A percentile compares a stretch with the other conserved stretches of the same genome.
These are phyloP conservation scores for Pyrgilauda ruficollis DNA, from an alignment of 2,113 vertebrate species.

Conservation along the genomic window DNA sequence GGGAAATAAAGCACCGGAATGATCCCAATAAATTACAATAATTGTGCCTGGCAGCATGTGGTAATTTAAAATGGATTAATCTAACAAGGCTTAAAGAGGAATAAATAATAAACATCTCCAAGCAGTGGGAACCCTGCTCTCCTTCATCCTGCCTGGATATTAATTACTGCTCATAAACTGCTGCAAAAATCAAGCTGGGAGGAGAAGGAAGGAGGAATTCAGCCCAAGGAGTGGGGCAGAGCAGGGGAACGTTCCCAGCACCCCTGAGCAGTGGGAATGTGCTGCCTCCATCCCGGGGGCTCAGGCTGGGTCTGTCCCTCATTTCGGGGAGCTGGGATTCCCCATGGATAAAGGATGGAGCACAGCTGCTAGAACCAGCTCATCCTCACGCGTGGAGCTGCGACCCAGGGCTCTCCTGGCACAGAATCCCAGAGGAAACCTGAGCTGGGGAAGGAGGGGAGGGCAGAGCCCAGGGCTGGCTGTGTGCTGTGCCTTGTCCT, in stretches of 20 bases:
- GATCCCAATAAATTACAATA: constrained; percentile 45
- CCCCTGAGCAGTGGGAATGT: not conserved
- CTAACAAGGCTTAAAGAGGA: constrained; percentile 30
- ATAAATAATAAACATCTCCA: constrained; percentile 53
- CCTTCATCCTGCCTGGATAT: not conserved
- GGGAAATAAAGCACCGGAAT: not conserved
- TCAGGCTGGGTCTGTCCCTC: not conserved
- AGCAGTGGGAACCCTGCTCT: not conserved
- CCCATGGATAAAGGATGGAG: too few species aligned
- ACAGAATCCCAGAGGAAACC: too few species aligned
- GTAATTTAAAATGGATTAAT: constrained; percentile 49
- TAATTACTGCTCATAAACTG: not conserved
- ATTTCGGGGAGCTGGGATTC: not conserved
- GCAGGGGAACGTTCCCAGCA: not conserved
- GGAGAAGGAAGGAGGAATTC: not conserved
- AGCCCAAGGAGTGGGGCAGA: not conserved
- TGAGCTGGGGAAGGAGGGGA: too few species aligned
- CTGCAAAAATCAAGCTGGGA: not conserved
- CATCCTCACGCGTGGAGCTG: too few species aligned
- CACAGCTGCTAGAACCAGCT: too few species aligned
- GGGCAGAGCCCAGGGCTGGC: too few species aligned
- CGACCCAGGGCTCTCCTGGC: too few species aligned
- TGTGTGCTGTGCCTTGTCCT: too few species aligned
- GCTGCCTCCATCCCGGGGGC: not conserved
- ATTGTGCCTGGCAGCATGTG: constrained; percentile 38